Evolutionary conservation across 2,888 invertebrate species (phyloP).

Genomic region (Cryptus armator): DNA sequence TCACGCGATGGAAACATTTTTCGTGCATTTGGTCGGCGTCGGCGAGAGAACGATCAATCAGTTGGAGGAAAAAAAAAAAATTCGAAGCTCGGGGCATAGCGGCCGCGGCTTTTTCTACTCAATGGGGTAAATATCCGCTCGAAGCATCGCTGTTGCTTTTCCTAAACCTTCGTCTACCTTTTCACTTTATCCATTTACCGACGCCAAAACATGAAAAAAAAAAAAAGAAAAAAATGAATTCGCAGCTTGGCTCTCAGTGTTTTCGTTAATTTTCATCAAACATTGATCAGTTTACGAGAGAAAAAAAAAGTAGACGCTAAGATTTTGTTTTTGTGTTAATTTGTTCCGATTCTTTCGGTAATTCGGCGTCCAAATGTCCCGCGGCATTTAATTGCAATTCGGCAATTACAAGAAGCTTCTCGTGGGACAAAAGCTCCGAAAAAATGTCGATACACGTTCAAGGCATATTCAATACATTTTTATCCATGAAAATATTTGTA

Average conservation of each 20-base stretch:
- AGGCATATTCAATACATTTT: no score
- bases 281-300: constrained; percentile 38
- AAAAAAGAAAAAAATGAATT: constrained; percentile 43
- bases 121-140: constrained; percentile 56
- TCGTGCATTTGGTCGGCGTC: constrained; percentile 10
- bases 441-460: no score
- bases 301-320: constrained; percentile 15
- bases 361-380: no score
- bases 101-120: constrained; percentile 62
- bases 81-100: constrained; percentile 50
- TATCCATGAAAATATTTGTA: no score
- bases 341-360: no score
- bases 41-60: constrained; percentile 57
- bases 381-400: no score
- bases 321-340: neutral
- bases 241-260: constrained; percentile 20
- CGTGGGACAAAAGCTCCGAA: no score
- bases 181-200: constrained; percentile 39
- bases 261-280: constrained; percentile 59
- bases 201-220: constrained; percentile 33
- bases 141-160: constrained; percentile 36
- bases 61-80: constrained; percentile 51
- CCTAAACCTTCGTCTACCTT: constrained; percentile 4
- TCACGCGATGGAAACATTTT: constrained; percentile 34
- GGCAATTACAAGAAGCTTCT: no score